These are phyloP conservation scores for Botia kubotai DNA, from an alignment of 2,797 vertebrate species.

Conservation along the genomic window DNA sequence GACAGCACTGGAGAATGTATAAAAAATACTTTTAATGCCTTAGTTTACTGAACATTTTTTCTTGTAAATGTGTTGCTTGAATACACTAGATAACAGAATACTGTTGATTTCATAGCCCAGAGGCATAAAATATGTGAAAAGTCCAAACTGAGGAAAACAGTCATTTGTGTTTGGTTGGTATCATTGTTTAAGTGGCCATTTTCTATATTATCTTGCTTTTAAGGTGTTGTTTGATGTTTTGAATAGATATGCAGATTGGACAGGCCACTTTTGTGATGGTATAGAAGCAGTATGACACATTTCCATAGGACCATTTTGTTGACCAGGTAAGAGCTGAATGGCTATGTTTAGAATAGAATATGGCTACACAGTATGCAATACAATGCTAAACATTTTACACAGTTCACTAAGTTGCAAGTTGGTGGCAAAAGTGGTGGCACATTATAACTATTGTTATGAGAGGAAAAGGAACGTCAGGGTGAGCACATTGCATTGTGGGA, in stretches of 20 bases:
- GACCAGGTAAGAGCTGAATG: background rate
- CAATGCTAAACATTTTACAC: background rate
- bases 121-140: constrained; percentile 69
- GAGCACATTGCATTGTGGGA: background rate
- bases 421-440: background rate
- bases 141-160: constrained; percentile 49
- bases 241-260: constrained; percentile 1
- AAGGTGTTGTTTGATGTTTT: background rate
- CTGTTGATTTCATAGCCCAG: constrained; percentile 63
- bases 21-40: constrained; percentile 56
- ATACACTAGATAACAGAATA: constrained; percentile 56
- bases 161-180: constrained; percentile 52
- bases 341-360: constrained; percentile 5
- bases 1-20: constrained; percentile 18
- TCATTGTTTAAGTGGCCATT: constrained; percentile 1
- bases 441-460: background rate
- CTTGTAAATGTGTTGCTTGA: constrained; percentile 55
- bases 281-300: background rate
- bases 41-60: constrained; percentile 47
- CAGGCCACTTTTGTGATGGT: background rate
- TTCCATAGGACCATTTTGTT: background rate
- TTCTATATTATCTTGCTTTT: background rate
- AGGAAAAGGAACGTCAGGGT: background rate
- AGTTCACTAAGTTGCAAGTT: background rate
- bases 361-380: background rate